Conservation (phyloP, 2,797 vertebrate species). For the Eidolon dupreanum region DNA sequence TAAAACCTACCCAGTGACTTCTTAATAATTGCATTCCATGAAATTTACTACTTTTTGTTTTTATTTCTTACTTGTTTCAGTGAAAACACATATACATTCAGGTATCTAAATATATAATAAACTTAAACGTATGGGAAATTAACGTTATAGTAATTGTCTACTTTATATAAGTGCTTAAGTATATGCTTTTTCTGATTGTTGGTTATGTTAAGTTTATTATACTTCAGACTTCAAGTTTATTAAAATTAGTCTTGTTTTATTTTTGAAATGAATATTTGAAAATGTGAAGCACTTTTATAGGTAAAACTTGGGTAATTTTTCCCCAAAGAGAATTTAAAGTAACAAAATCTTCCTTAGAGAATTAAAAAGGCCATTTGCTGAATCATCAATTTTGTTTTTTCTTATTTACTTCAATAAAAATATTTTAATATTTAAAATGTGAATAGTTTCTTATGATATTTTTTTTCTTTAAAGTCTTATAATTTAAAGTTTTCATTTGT, state of each 20-base stretch:
- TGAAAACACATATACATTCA: slow-evolving; percentile 21
- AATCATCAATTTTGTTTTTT: slow-evolving; percentile 24
- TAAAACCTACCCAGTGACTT: slow-evolving; percentile 36
- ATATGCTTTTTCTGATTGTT: slow-evolving; percentile 35
- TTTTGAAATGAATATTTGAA: slow-evolving; percentile 30
- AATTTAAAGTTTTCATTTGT: slow-evolving; percentile 43
- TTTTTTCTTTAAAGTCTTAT: slow-evolving; percentile 18
- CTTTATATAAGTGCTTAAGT: neutral
- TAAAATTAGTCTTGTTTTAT: neutral
- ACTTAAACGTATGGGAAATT: slow-evolving; percentile 33
- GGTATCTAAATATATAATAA: neutral
- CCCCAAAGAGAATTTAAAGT: slow-evolving; percentile 21
- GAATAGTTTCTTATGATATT: slow-evolving; percentile 35
- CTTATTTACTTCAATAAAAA: slow-evolving; percentile 13
- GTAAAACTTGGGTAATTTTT: slow-evolving; percentile 15
- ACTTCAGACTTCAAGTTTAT: slow-evolving; percentile 10
- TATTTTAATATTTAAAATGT: slow-evolving; percentile 40
- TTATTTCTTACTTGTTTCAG: neutral
- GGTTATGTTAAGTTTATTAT: neutral
- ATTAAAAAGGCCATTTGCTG: neutral
- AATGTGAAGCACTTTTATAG: slow-evolving; percentile 7
- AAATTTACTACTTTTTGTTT: slow-evolving; percentile 31
- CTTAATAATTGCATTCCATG: slow-evolving; percentile 4
- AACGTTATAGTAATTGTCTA: slow-evolving; percentile 1
- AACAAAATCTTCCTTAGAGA: neutral